phyloP scores from a whole-genome alignment of 2,113 vertebrate genomes.

The Phocoena sinus region DNA sequence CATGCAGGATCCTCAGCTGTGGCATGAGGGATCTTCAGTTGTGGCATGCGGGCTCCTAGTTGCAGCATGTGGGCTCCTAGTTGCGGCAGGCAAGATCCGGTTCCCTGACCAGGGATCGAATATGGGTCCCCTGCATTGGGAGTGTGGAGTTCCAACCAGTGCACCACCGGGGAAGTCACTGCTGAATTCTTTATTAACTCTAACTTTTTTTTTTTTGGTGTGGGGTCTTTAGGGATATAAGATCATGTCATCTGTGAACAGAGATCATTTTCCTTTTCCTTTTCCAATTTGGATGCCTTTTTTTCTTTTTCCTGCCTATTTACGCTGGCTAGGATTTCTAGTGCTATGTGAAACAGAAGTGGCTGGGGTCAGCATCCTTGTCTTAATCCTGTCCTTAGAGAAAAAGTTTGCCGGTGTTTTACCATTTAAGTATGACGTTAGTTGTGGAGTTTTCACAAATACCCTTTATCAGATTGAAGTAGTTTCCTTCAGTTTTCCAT shows the following conservation, averaged over 20 bases:
- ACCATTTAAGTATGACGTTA: neutral
- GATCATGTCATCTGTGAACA: neutral
- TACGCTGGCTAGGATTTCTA: neutral
- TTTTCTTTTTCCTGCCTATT: neutral
- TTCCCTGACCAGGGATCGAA: too few species aligned
- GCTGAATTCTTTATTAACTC: neutral
- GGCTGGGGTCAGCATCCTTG: neutral
- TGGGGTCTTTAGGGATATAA: neutral
- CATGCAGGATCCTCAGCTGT: too few species aligned
- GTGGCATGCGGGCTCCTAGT: too few species aligned
- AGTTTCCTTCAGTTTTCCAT: neutral
- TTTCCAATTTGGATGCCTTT: neutral
- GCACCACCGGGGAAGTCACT: neutral
- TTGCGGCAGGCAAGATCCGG: too few species aligned
- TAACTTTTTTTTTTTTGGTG: neutral
- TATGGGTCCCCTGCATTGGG: too few species aligned
- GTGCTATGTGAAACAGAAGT: neutral
- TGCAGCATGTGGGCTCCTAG: too few species aligned
- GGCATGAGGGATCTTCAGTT: too few species aligned
- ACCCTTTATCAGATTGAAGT: neutral
- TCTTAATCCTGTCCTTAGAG: neutral
- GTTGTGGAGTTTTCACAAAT: neutral
- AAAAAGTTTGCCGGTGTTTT: neutral
- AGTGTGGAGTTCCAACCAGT: too few species aligned
- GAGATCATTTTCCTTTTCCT: neutral